Base-by-base conservation (phyloP, 1,140 invertebrate genomes). In the Ephestia elutella region DNA sequence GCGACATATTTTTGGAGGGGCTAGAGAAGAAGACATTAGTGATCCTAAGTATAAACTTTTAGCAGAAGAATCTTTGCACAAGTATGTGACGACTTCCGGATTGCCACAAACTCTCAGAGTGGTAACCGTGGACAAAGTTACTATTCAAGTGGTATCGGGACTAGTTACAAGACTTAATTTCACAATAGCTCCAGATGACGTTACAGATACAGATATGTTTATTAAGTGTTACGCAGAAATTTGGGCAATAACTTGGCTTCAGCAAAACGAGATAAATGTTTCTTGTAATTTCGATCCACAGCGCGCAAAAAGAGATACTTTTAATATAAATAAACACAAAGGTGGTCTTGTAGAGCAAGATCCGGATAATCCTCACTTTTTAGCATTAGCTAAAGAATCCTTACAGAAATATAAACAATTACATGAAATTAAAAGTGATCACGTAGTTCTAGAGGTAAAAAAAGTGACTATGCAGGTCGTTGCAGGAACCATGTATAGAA, bases 401-500 rank as follows among this genome's bases (percentile, higher is more conserved):
- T 67, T 86, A 51, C 28, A 30, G 8, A 57, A 82, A 21, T 86
- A 75, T 65, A 62, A 64, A 64, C 49, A 19, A 38, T 38, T 54
- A 17, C 17, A 67, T 17, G 67, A 70, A 53, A 63, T 4, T 55
- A 21, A 65, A 35, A 54, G 65, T 58, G 50, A 51, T 15, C 75
- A 86, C 67, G 73, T 71, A 60, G 57, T 86, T 30, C 53, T 78
- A n/a, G 67, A 75, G 28, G 68, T 88, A 7, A 65, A 67, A 57
- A 67, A 58, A 28, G 84, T 84, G 9, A 54, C 56, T 2, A 66
- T 64, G 3, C 63, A 73, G 60, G 38, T 73, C 9, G 71, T 78
- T 17, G 67, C 76, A 30, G 78, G 76, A 49, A 57, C 55, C 15
- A 68, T 71, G 10, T 77, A 74, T 59, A 64, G 69, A 10, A 78